Evolutionary conservation across 2,888 invertebrate species (phyloP).

Genomic region (Ceramica pisi): DNA sequence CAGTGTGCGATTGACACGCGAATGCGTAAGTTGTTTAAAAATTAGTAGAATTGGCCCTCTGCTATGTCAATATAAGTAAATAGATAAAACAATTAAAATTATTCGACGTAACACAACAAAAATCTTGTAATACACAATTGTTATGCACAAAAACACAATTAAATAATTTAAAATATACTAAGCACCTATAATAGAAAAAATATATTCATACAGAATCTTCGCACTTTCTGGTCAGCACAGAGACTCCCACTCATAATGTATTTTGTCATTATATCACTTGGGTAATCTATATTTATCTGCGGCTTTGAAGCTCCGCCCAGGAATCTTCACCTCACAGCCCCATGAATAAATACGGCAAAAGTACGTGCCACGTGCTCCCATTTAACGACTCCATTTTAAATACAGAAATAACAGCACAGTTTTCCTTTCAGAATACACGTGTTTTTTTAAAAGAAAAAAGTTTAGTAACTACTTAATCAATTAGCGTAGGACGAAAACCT

Average conservation of each 20-base stretch:
- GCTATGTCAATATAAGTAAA: too few relatives aligned
- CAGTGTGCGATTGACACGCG: too few relatives aligned
- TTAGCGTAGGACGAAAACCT: background rate
- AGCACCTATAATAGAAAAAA: too few relatives aligned
- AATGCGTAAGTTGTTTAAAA: too few relatives aligned
- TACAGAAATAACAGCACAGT: conserved; percentile 52
- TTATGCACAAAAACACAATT: too few relatives aligned
- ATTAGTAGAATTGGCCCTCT: too few relatives aligned
- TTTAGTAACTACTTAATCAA: background rate
- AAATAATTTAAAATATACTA: too few relatives aligned
- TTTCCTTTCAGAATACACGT: conserved; percentile 28
- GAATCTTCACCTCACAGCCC: conserved; percentile 48
- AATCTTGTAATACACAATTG: too few relatives aligned
- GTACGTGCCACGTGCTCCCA: conserved; percentile 60
- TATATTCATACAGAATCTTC: background rate
- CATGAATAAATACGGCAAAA: conserved; percentile 74
- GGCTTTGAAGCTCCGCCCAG: conserved; percentile 60
- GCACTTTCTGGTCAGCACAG: background rate
- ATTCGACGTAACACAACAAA: too few relatives aligned
- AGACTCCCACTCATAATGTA: conserved; percentile 32
- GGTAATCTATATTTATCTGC: conserved; percentile 57
- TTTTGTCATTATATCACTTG: conserved; percentile 41
- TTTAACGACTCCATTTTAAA: conserved; percentile 68
- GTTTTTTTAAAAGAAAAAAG: background rate
- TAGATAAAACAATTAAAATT: too few relatives aligned